Conservation (phyloP, 2,113 vertebrate genomes). For the Xiphophorus couchianus region DNA sequence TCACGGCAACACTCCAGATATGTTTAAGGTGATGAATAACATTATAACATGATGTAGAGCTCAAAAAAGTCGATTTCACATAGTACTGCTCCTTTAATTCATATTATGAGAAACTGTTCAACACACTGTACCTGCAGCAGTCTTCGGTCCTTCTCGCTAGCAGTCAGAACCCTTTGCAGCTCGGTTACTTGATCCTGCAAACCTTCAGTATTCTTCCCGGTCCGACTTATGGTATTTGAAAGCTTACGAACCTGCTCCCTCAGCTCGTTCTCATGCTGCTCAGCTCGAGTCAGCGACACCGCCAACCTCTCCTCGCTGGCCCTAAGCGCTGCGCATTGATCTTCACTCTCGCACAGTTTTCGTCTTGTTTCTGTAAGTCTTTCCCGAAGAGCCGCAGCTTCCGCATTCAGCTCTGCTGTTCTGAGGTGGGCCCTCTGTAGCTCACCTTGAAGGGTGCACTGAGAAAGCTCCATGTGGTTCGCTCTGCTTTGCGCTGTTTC, state of each 20-base stretch:
- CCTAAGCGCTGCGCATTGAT: slow-evolving; percentile 63
- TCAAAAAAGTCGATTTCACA: too few relatives aligned
- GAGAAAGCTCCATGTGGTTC: slow-evolving; percentile 73
- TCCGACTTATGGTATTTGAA: slow-evolving; percentile 69
- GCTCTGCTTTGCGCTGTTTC: slow-evolving; percentile 73
- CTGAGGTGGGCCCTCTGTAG: slow-evolving; percentile 76
- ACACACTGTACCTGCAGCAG: slow-evolving; percentile 78
- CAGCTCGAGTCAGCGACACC: slow-evolving; percentile 68
- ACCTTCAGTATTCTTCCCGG: slow-evolving; percentile 49
- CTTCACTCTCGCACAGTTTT: slow-evolving; percentile 79
- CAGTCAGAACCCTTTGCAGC: slow-evolving; percentile 77
- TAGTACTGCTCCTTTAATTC: neutral
- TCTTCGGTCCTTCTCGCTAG: slow-evolving; percentile 79
- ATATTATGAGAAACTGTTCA: neutral
- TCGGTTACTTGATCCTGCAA: slow-evolving; percentile 78
- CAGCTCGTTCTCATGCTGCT: slow-evolving; percentile 77
- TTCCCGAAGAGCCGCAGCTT: slow-evolving; percentile 71
- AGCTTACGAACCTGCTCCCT: slow-evolving; percentile 78
- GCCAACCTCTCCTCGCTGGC: slow-evolving; percentile 70
- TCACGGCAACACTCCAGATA: too few relatives aligned
- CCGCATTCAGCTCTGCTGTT: slow-evolving; percentile 73
- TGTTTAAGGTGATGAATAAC: too few relatives aligned
- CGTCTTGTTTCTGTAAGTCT: slow-evolving; percentile 68
- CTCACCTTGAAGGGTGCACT: slow-evolving; percentile 77
- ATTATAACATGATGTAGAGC: too few relatives aligned